Evolutionary conservation across 2,797 vertebrate species (phyloP).

Genomic region (Serranus cabrilla): DNA sequence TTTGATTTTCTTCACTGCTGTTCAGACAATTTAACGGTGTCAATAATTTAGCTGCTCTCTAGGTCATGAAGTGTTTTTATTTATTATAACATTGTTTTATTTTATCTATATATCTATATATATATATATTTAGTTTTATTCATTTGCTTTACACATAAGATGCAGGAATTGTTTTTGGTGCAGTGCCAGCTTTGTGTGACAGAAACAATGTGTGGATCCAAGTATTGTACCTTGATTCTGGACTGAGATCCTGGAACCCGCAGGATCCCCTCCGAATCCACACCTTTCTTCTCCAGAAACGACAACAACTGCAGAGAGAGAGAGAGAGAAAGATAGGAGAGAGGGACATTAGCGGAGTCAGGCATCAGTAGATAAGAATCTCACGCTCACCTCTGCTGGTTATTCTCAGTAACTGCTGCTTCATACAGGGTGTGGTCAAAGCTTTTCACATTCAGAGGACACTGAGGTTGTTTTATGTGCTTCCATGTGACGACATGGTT

Average conservation of each 20-base stretch:
- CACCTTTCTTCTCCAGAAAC: conserved; percentile 92
- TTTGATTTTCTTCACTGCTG: conserved; percentile 22
- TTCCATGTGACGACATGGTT: conserved; percentile 4
- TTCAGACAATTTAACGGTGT: conserved; percentile 39
- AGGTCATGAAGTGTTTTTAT: not conserved
- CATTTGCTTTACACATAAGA: not conserved
- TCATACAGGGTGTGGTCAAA: conserved; percentile 71
- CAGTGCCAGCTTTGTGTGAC: not conserved
- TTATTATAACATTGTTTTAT: too few relatives aligned
- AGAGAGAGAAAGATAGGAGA: conserved; percentile 17
- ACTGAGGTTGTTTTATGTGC: conserved; percentile 1
- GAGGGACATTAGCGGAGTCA: conserved; percentile 35
- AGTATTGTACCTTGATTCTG: conserved; percentile 90
- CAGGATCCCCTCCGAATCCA: conserved; percentile 92
- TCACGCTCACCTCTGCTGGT: conserved; percentile 78
- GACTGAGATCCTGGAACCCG: conserved; percentile 93
- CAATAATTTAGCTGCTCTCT: conserved; percentile 11
- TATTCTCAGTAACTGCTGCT: conserved; percentile 68
- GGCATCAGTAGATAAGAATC: conserved; percentile 57
- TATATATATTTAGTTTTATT: not conserved
- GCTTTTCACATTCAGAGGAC: conserved; percentile 33
- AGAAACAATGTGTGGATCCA: conserved; percentile 3
- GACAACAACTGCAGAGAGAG: conserved; percentile 87
- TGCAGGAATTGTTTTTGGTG: not conserved
- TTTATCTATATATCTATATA: too few relatives aligned